Conservation (phyloP, 2,888 invertebrate species). For the Carcina quercana region DNA sequence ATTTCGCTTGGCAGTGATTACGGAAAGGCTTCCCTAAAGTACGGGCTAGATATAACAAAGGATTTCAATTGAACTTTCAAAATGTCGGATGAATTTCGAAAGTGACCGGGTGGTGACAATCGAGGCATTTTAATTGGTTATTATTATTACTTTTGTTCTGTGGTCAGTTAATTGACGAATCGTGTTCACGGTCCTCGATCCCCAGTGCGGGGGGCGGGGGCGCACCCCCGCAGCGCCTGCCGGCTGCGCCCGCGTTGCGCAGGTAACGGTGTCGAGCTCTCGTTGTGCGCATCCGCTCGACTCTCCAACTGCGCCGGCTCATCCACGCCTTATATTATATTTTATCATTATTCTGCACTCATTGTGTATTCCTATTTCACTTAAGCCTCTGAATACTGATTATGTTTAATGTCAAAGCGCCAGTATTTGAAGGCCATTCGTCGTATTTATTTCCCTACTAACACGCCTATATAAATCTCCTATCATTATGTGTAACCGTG, state of each 20-base stretch:
- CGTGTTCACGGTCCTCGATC: constrained; percentile 28
- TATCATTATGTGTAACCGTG: constrained; percentile 23
- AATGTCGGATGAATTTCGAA: background rate
- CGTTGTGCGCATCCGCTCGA: constrained; percentile 44
- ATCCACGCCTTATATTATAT: constrained; percentile 8
- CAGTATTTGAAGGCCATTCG: no score
- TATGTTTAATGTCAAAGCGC: no score
- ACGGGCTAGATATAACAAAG: no score
- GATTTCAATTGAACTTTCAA: no score
- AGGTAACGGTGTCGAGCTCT: constrained; percentile 64
- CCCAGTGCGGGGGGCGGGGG: constrained; percentile 30
- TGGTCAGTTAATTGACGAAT: constrained; percentile 37
- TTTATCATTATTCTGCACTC: background rate
- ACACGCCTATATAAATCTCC: constrained; percentile 28
- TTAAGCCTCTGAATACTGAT: no score
- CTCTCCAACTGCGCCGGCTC: constrained; percentile 18
- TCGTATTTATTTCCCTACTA: constrained; percentile 35
- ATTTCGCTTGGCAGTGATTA: background rate
- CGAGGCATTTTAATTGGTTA: background rate
- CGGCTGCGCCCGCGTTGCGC: constrained; percentile 27
- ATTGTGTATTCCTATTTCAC: constrained; percentile 6
- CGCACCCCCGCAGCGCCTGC: constrained; percentile 27
- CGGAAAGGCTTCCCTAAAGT: no score
- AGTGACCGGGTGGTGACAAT: background rate
- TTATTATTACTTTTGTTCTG: constrained; percentile 24